Evolutionary conservation across 1,140 invertebrate genomes (phyloP).

Genomic region (Drosophila pandora): DNA sequence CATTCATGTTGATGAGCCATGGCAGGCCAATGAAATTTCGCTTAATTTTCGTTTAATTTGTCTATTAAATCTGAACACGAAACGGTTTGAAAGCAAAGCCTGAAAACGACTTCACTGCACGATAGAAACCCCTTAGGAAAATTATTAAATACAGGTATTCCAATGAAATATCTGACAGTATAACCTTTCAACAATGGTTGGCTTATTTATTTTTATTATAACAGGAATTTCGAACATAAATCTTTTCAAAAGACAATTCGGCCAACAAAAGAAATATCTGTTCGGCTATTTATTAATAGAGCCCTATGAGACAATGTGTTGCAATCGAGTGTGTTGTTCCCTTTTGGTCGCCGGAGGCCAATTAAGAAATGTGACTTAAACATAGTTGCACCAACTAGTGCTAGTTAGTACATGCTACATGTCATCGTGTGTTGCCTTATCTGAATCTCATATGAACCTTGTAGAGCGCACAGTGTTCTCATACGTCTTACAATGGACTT

Average conservation of each 20-base stretch:
- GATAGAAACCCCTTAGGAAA: conserved; percentile 26
- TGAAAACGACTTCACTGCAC: conserved; percentile 22
- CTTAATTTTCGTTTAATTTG: conserved; percentile 44
- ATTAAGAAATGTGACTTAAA: conserved; percentile 39
- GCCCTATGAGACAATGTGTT: conserved; percentile 23
- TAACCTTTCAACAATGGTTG: conserved; percentile 8
- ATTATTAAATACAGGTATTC: conserved; percentile 13
- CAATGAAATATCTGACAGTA: background rate
- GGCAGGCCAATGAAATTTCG: conserved; percentile 36
- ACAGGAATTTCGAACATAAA: conserved; percentile 4
- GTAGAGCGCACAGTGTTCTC: conserved; percentile 46
- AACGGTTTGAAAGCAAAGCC: conserved; percentile 18
- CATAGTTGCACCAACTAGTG: conserved; percentile 32
- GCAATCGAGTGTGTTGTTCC: conserved; percentile 17
- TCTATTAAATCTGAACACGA: conserved; percentile 33
- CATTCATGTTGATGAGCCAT: conserved; percentile 28
- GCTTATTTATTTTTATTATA: background rate
- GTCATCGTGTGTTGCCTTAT: conserved; percentile 53
- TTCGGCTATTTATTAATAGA: conserved; percentile 20
- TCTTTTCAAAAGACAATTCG: conserved; percentile 3
- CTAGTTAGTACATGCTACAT: conserved; percentile 6
- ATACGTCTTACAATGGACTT: conserved; percentile 58
- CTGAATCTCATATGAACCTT: conserved; percentile 49
- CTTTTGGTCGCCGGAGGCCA: conserved; percentile 22
- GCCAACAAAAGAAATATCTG: conserved; percentile 10